A percentile compares a stretch with the other conserved stretches of the same genome.
phyloP scores from a whole-genome alignment of 2,797 vertebrate genomes.

The Phylloscopus collybita region DNA sequence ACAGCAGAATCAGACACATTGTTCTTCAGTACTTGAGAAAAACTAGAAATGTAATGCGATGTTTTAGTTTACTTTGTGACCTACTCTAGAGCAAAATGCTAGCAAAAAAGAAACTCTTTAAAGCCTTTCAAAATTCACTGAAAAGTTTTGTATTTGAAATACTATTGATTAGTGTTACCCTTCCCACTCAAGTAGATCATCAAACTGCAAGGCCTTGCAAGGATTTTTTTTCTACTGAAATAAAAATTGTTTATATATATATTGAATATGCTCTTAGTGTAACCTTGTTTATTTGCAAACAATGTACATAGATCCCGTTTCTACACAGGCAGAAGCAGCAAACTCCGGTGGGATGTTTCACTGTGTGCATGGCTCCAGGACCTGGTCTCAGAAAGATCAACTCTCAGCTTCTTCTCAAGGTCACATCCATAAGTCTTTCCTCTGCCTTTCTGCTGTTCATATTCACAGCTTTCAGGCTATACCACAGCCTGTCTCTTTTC shows the following conservation, averaged over 20 bases:
- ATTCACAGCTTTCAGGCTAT: not conserved
- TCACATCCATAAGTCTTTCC: not conserved
- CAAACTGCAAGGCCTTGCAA: not conserved
- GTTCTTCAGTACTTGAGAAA: not conserved
- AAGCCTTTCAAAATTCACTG: not conserved
- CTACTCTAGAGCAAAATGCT: not conserved
- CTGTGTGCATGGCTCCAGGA: not conserved
- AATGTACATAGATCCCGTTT: not conserved
- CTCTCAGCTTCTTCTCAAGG: not conserved
- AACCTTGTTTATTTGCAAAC: not conserved
- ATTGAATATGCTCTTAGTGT: not conserved
- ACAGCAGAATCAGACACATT: not conserved
- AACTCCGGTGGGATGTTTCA: not conserved
- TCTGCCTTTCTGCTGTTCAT: not conserved
- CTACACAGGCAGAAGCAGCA: not conserved
- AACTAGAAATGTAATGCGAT: not conserved
- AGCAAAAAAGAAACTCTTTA: not conserved
- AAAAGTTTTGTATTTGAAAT: not conserved
- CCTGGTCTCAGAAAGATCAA: not conserved
- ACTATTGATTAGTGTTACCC: not conserved
- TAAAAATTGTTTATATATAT: not conserved
- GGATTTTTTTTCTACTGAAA: not conserved
- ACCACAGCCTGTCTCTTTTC: not conserved
- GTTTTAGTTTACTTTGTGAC: not conserved
- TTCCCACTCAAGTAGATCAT: not conserved